These are phyloP conservation scores for Germaria angustata DNA, from an alignment of 2,888 invertebrate genomes.

Conservation along the genomic window DNA sequence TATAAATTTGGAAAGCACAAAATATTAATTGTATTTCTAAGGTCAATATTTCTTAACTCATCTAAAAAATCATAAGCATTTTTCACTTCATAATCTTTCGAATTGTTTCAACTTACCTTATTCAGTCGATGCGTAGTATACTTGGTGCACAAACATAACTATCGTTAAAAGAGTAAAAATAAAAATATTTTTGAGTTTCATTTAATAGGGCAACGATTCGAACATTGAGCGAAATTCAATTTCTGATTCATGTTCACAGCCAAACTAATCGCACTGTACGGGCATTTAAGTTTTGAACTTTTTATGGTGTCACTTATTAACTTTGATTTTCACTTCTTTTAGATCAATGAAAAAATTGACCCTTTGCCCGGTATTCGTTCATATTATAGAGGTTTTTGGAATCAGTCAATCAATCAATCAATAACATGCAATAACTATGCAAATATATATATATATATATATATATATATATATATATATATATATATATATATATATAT, in stretches of 20 bases:
- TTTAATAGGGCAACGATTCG: conserved; percentile 4
- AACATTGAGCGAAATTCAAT: not conserved
- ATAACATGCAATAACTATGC: conserved; percentile 23
- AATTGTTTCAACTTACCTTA: not conserved
- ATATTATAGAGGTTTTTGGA: conserved; percentile 15
- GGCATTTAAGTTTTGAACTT: conserved; percentile 9
- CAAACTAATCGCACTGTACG: not conserved
- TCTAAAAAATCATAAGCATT: too few species aligned
- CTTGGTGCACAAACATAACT: not conserved
- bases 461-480: not conserved
- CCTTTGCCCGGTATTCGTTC: not conserved
- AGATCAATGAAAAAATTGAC: conserved; percentile 56
- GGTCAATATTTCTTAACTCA: too few species aligned
- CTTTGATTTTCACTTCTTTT: conserved; percentile 51
- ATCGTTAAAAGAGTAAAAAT: conserved; percentile 16
- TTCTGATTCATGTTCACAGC: conserved; percentile 11
- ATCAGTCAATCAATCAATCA: conserved; percentile 48
- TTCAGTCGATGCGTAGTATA: not conserved
- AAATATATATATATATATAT: too few species aligned
- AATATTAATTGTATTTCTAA: too few species aligned
- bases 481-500: too few species aligned
- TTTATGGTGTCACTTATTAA: conserved; percentile 60
- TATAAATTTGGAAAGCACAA: too few species aligned
- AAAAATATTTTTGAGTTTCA: not conserved
- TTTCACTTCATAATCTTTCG: too few species aligned